Conservation (phyloP, 1,140 invertebrate genomes). For the Cydia strobilella region DNA sequence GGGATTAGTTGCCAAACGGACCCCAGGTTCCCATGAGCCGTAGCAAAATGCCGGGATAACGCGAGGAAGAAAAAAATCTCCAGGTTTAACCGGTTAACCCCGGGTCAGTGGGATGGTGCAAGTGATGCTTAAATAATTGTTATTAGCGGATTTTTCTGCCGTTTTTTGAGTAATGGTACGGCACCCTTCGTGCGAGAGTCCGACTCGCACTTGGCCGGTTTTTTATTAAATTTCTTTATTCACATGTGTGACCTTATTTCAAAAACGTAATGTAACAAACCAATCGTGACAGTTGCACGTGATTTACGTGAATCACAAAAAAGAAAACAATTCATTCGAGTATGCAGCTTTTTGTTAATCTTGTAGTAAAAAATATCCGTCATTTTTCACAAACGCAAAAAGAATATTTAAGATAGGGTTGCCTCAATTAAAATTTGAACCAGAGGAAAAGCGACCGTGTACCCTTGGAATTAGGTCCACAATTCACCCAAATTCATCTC, state of each 20-base stretch:
- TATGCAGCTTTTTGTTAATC: not conserved
- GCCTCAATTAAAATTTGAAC: constrained; percentile 54
- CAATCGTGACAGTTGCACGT: not conserved
- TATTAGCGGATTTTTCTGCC: too few species aligned
- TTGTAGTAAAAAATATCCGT: not conserved
- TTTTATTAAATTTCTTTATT: too few species aligned
- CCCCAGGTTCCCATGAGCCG: too few species aligned
- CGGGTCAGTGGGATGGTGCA: too few species aligned
- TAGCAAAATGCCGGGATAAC: too few species aligned
- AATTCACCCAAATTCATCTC: constrained; percentile 54
- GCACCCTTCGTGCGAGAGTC: too few species aligned
- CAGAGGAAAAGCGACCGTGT: constrained; percentile 42
- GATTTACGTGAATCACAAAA: constrained; percentile 12
- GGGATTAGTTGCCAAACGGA: too few species aligned
- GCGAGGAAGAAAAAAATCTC: too few species aligned
- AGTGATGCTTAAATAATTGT: too few species aligned
- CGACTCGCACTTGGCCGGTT: too few species aligned
- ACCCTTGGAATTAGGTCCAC: constrained; percentile 40
- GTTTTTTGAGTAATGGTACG: too few species aligned
- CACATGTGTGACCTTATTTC: not conserved
- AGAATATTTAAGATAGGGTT: constrained; percentile 37
- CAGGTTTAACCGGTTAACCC: too few species aligned
- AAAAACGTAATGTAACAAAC: constrained; percentile 6
- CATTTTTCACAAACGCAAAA: constrained; percentile 9
- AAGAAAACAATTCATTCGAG: not conserved